Conservation (phyloP, 2,888 invertebrate species). For the Stegana nigrithorax region DNA sequence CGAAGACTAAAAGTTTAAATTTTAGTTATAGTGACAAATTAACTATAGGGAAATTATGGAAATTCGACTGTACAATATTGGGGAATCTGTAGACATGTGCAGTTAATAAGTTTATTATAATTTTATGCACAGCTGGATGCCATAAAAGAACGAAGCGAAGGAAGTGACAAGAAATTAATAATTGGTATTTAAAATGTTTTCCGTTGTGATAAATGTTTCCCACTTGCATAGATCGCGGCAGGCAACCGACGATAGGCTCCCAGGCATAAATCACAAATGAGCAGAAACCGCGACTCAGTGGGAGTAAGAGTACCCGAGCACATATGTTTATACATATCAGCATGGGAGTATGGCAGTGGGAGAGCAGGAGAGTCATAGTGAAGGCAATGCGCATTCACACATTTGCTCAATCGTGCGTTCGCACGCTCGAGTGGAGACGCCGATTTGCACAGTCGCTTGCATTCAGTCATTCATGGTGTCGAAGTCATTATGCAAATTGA, state of each 20-base stretch:
- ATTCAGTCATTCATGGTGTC: slow-evolving; percentile 10
- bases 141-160: too few relatives aligned
- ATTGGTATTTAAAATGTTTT: too few relatives aligned
- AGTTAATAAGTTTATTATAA: too few relatives aligned
- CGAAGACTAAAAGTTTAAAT: too few relatives aligned
- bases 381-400: background rate
- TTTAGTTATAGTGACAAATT: too few relatives aligned
- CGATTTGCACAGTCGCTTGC: background rate
- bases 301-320: background rate
- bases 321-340: background rate
- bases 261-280: slow-evolving; percentile 12
- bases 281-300: background rate
- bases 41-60: too few relatives aligned
- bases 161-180: too few relatives aligned
- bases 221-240: background rate
- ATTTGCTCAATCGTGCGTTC: background rate
- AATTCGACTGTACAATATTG: too few relatives aligned
- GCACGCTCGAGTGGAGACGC: background rate
- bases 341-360: background rate
- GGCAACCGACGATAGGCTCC: slow-evolving; percentile 5
- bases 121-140: too few relatives aligned
- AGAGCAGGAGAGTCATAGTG: background rate
- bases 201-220: too few relatives aligned
- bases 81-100: too few relatives aligned
- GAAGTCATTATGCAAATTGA: slow-evolving; percentile 49